A percentile compares a stretch with the other conserved stretches of the same genome.
Conservation (phyloP, 2,797 vertebrate genomes). For the Fundulus diaphanus region DNA sequence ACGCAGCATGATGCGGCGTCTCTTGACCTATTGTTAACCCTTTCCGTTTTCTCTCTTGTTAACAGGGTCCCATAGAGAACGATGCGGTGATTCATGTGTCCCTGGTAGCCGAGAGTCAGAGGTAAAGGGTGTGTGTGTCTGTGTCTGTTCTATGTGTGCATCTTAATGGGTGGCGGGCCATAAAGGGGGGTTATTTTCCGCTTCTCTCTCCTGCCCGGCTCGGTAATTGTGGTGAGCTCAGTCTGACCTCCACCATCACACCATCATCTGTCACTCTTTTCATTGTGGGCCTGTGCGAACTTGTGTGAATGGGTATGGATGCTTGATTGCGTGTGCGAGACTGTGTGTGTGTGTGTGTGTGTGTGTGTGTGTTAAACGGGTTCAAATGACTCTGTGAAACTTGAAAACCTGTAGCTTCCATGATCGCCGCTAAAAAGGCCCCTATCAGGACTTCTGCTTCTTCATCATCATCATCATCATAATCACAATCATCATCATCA, state of each 20-base stretch:
- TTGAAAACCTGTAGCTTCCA: constrained; percentile 54
- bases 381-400: constrained; percentile 34
- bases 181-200: constrained; percentile 20
- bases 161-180: constrained; percentile 23
- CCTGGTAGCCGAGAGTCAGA: constrained; percentile 95
- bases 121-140: constrained; percentile 75
- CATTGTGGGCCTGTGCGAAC: not conserved
- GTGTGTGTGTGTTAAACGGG: constrained; percentile 39
- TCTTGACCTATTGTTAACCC: constrained; percentile 6
- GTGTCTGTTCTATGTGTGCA: constrained; percentile 10
- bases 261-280: constrained; percentile 35
- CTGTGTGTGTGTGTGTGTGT: not conserved
- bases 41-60: constrained; percentile 35
- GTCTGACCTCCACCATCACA: constrained; percentile 45
- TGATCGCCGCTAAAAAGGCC: constrained; percentile 65
- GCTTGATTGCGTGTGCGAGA: not conserved
- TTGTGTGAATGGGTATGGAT: not conserved
- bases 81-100: constrained; percentile 93
- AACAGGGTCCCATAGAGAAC: constrained; percentile 94
- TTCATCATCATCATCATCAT: not conserved
- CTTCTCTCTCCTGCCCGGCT: constrained; percentile 7
- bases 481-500: too few relatives aligned
- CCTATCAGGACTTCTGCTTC: constrained; percentile 52
- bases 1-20: constrained; percentile 2
- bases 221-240: constrained; percentile 38